phyloP scores from a whole-genome alignment of 1,140 invertebrate genomes.

The Stegodyphus mimosarum region DNA sequence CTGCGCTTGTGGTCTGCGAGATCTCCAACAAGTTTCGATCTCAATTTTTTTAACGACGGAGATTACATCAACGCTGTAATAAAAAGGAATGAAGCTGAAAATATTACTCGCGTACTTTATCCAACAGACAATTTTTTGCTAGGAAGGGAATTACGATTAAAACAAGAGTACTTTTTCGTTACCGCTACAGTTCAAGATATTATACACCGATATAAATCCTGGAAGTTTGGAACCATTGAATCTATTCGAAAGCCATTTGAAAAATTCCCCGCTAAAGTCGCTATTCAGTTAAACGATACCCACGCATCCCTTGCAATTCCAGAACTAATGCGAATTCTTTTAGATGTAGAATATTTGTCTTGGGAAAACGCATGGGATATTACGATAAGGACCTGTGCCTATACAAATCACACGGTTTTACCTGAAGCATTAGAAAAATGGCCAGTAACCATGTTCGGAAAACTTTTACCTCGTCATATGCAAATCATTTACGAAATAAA shows the following conservation, averaged over 20 bases:
- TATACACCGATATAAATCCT: constrained; percentile 93
- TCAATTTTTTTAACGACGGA: constrained; percentile 97
- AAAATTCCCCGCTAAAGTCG: constrained; percentile 92
- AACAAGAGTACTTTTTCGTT: constrained; percentile 99
- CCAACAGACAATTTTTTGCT: constrained; percentile 99
- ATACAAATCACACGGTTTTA: constrained; percentile 98
- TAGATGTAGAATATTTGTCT: constrained; percentile 91
- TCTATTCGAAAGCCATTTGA: constrained; percentile 87
- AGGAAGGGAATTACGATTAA: constrained; percentile 96
- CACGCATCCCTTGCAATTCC: constrained; percentile 98
- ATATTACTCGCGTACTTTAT: constrained; percentile 96
- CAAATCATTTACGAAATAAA: constrained; percentile 99
- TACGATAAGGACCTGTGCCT: constrained; percentile 88
- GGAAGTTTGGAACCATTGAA: constrained; percentile 89
- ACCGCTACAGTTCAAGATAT: constrained; percentile 97
- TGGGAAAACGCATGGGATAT: constrained; percentile 96
- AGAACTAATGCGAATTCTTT: constrained; percentile 93
- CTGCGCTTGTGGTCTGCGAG: constrained; percentile 98
- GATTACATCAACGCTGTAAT: constrained; percentile 99
- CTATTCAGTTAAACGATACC: constrained; percentile 98
- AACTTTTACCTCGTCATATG: constrained; percentile 92
- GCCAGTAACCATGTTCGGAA: constrained; percentile 89
- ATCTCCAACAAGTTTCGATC: constrained; percentile 94
- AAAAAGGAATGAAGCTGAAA: constrained; percentile 92
- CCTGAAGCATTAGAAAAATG: constrained; percentile 98